Base-by-base conservation (phyloP, 2,797 vertebrate genomes). In the Catamblyrhynchus diadema region DNA sequence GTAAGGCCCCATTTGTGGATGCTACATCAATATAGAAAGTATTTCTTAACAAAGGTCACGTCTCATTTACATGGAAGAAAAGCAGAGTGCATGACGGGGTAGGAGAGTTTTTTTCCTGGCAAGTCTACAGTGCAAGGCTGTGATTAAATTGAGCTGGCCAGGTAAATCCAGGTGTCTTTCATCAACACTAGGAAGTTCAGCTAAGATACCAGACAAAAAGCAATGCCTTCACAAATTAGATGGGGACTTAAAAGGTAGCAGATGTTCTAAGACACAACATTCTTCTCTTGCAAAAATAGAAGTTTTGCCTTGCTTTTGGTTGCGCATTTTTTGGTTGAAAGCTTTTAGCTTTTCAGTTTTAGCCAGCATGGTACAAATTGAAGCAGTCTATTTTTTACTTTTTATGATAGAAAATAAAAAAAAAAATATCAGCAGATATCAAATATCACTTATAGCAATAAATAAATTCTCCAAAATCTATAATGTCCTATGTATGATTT, bases 1-100 rank as follows among this genome's bases (percentile, higher is more conserved):
- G 82, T 96, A 96, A 95, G 93, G 64, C 21, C 80, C 96, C 95
- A 95, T 95, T 96, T 95, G 70, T 78, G 88, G 86, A 69, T 56
- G 62, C 80, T 94, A 35, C 92, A 60, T 94, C 57, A 88, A 73
- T 90, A 48, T n/a, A 95, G 88, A 95, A 95, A 92, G 81, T 83
- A 94, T 93, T 92, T 90, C 93, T 91, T 51, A 86, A 83, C 37
- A 73, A 97, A 94, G 87, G 87, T 96, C 92, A 88, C 4, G 37
- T 75, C 89, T 90, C 41, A 39, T 88, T 88, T 83, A 81, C 69
- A 20, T 33, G 59, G 42, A 69, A 90, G 87, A 78, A 79, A 78
- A 94, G 53, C 27, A 45, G 79, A 54, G 64, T 32, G 25, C 19
- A 3, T 48, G 42, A 39, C 53, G 42, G 61, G 25, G 53, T 16